Evolutionary conservation across 2,113 vertebrate genomes (phyloP).

Genomic region (Rhinoderma darwinii): DNA sequence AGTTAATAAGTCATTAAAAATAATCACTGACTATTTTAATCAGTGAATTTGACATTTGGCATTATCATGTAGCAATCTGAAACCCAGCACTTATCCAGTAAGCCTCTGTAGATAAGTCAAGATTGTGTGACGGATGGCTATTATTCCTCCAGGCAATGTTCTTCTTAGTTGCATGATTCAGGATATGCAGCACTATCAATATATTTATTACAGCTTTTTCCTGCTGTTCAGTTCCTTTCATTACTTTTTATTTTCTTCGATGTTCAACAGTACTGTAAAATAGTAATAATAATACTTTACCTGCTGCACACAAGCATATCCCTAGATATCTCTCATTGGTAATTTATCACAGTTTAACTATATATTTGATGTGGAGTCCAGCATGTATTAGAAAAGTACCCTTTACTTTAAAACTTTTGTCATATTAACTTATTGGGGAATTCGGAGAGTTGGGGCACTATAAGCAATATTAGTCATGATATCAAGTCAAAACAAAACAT

Average conservation of each 20-base stretch:
- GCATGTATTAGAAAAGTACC: background rate
- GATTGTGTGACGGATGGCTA: constrained; percentile 46
- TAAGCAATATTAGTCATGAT: background rate
- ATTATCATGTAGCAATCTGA: constrained; percentile 29
- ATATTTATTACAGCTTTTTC: constrained; percentile 48
- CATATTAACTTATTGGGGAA: background rate
- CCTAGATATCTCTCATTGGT: background rate
- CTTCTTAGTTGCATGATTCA: constrained; percentile 39
- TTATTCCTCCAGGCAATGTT: constrained; percentile 50
- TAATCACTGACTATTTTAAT: constrained; percentile 40
- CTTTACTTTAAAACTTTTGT: constrained; percentile 15
- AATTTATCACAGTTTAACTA: constrained; percentile 26
- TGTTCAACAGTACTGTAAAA: constrained; percentile 28
- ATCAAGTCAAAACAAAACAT: background rate
- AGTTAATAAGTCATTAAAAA: constrained; percentile 47
- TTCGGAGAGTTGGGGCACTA: background rate
- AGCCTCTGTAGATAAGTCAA: constrained; percentile 48
- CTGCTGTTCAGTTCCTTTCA: constrained; percentile 28
- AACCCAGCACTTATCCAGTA: constrained; percentile 14
- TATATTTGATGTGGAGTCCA: background rate
- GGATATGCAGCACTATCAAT: constrained; percentile 38
- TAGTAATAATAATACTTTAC: constrained; percentile 19
- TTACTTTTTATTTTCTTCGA: constrained; percentile 37
- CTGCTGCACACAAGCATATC: background rate
- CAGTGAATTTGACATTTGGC: constrained; percentile 11